Conservation (phyloP, 2,113 vertebrate species). For the Pollimyrus isidori region DNA sequence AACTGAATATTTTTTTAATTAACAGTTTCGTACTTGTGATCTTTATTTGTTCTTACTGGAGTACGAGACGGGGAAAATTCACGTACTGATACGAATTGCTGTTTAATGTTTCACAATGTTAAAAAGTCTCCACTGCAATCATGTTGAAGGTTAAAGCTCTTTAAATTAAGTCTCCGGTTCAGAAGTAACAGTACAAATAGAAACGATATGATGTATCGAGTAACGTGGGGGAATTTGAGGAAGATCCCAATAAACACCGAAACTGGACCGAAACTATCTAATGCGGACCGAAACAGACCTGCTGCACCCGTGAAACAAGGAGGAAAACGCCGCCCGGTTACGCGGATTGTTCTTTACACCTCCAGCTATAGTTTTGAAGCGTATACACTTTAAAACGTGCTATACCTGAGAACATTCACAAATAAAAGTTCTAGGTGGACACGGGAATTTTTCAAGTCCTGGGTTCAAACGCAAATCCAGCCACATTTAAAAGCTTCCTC, state of each 20-base stretch:
- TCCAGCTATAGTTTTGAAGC: background rate
- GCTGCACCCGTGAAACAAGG: slow-evolving; percentile 24
- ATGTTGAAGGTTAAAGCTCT: background rate
- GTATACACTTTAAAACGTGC: background rate
- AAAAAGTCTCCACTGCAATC: background rate
- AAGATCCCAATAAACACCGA: slow-evolving; percentile 13
- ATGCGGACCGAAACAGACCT: slow-evolving; percentile 14
- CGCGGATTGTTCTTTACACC: background rate
- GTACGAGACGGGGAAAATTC: background rate
- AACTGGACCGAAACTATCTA: slow-evolving; percentile 26
- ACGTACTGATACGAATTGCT: background rate
- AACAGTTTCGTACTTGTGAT: background rate
- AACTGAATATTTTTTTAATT: background rate
- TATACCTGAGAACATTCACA: background rate
- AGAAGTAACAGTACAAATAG: background rate
- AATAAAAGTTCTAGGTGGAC: background rate
- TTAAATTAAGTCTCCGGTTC: background rate
- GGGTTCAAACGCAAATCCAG: background rate
- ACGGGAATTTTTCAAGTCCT: background rate
- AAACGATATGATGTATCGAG: background rate
- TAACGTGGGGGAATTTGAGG: background rate
- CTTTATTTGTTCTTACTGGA: background rate
- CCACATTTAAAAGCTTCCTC: background rate
- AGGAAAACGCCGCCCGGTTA: background rate
- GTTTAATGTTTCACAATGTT: background rate